A percentile compares a stretch with the other conserved stretches of the same genome.
Evolutionary conservation across 2,113 vertebrate genomes (phyloP).

Genomic region (Phocoena phocoena): DNA sequence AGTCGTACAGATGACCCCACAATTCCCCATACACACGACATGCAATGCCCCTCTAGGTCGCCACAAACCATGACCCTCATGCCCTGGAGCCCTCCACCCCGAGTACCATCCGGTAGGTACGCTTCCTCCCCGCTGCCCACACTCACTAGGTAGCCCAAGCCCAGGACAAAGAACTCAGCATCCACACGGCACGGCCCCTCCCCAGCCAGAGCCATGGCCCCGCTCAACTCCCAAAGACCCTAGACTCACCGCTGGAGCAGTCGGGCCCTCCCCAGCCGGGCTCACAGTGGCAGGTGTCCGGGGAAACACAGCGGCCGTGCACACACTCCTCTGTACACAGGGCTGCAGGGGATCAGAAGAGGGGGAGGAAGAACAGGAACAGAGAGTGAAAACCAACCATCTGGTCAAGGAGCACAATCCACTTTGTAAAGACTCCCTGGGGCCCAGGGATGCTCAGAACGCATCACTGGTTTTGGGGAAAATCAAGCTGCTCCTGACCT

Average conservation of each 20-base stretch:
- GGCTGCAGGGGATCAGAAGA: constrained; percentile 81
- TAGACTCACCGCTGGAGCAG: constrained; percentile 98
- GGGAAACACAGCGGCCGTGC: constrained; percentile 96
- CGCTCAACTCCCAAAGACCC: background rate
- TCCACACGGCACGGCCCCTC: fast-evolving
- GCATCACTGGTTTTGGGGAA: background rate
- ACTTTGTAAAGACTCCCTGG: background rate
- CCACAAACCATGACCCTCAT: background rate
- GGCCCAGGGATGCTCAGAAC: background rate
- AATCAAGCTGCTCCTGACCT: background rate
- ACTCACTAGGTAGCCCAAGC: background rate
- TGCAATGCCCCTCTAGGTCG: background rate
- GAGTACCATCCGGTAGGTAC: background rate
- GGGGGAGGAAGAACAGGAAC: constrained; percentile 15
- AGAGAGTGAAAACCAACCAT: constrained; percentile 36
- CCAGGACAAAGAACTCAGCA: background rate
- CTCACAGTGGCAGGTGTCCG: constrained; percentile 98
- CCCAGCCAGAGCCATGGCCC: background rate
- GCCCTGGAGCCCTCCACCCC: fast-evolving
- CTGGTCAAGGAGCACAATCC: background rate
- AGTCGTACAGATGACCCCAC: background rate
- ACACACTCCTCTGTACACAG: constrained; percentile 97
- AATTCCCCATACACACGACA: background rate
- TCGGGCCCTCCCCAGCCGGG: constrained; percentile 98
- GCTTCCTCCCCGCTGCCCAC: fast-evolving